Evolutionary conservation across 1,140 invertebrate genomes (phyloP).

Genomic region (Saccostrea cuccullata): DNA sequence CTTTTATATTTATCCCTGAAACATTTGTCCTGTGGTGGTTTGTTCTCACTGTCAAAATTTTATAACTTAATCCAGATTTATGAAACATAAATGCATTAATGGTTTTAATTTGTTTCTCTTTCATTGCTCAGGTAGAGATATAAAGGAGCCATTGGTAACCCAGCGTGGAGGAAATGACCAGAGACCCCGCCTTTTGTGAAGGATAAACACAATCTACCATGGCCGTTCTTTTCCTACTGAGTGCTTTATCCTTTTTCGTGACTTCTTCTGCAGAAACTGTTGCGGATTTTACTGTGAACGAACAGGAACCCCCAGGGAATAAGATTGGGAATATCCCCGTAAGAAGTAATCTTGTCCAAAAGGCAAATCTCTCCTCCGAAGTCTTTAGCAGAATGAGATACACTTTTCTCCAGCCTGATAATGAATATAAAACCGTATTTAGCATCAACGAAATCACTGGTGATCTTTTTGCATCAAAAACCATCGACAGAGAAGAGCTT

Average conservation of each 20-base stretch:
- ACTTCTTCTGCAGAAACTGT: constrained; percentile 17
- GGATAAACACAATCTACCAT: constrained; percentile 19
- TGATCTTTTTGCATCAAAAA: constrained; percentile 54
- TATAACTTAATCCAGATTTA: constrained; percentile 37
- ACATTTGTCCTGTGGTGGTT: not conserved
- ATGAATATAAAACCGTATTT: constrained; percentile 49
- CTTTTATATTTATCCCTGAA: constrained; percentile 14
- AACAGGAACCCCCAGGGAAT: not conserved
- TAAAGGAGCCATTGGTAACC: constrained; percentile 12
- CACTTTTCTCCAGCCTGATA: constrained; percentile 59
- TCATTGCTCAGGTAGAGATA: constrained; percentile 20
- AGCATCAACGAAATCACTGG: constrained; percentile 60
- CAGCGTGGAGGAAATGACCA: constrained; percentile 13
- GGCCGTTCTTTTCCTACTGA: constrained; percentile 10
- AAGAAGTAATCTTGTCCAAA: not conserved
- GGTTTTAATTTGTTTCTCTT: constrained; percentile 35
- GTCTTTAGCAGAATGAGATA: constrained; percentile 52
- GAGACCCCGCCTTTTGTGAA: not conserved
- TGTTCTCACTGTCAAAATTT: not conserved
- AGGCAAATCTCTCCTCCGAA: not conserved
- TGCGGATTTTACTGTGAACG: constrained; percentile 7
- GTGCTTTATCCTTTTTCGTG: constrained; percentile 23
- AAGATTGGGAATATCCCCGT: constrained; percentile 1
- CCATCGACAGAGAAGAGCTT: constrained; percentile 63
- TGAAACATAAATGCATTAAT: constrained; percentile 35